Evolutionary conservation across 1,140 invertebrate genomes (phyloP).

Genomic region (Wiebesia pumilae): DNA sequence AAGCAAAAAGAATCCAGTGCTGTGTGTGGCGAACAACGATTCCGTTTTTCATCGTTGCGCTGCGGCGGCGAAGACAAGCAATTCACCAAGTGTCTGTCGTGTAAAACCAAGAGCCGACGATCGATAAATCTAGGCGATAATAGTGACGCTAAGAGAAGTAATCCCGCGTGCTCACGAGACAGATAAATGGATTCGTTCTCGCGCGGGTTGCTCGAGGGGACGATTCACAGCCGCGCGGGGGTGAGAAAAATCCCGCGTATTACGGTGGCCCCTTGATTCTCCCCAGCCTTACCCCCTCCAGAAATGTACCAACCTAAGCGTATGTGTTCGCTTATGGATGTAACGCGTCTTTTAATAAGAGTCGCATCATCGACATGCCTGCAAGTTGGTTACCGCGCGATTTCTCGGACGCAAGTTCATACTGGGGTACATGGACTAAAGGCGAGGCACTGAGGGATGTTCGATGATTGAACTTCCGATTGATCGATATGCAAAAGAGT

Average conservation of each 20-base stretch:
- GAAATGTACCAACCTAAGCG: neutral
- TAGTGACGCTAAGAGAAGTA: conserved; percentile 50
- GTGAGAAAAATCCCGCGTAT: conserved; percentile 48
- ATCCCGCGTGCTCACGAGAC: conserved; percentile 48
- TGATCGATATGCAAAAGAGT: conserved; percentile 23
- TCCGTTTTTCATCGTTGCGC: conserved; percentile 33
- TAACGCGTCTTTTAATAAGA: conserved; percentile 23
- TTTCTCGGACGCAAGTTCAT: conserved; percentile 19
- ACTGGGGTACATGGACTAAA: neutral
- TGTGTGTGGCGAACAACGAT: neutral
- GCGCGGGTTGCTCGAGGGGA: neutral
- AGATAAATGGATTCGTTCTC: conserved; percentile 50
- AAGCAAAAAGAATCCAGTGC: neutral
- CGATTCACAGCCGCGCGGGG: neutral
- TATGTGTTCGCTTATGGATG: neutral
- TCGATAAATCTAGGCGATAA: conserved; percentile 54
- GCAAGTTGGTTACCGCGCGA: conserved; percentile 36
- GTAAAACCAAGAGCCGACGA: conserved; percentile 30
- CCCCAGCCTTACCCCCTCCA: neutral
- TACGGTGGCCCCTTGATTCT: neutral
- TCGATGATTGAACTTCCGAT: conserved; percentile 7
- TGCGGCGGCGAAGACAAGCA: conserved; percentile 45
- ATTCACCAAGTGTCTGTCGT: conserved; percentile 47
- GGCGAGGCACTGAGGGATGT: neutral
- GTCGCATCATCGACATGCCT: conserved; percentile 20